These are phyloP conservation scores for Amblyopsis rosae DNA, from an alignment of 2,113 vertebrate genomes.

Conservation along the genomic window DNA sequence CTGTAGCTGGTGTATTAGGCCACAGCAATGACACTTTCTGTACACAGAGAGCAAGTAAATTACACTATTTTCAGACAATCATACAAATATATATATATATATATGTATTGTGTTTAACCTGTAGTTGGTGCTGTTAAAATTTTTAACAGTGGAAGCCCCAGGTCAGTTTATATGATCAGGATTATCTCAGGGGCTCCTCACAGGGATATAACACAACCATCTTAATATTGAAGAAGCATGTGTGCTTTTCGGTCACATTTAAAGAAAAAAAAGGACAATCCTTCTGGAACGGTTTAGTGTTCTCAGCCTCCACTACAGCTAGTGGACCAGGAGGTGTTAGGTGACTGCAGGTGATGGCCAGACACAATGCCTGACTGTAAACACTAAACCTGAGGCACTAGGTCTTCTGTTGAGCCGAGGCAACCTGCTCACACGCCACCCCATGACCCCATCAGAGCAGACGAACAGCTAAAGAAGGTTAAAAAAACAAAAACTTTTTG, in stretches of 20 bases:
- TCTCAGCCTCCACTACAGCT: conserved; percentile 1
- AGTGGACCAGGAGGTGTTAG: conserved; percentile 50
- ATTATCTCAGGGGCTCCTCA: not conserved
- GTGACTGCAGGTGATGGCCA: conserved; percentile 32
- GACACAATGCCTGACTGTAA: conserved; percentile 31
- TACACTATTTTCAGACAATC: too few species aligned
- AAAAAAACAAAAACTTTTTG: conserved; percentile 24
- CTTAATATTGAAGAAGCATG: not conserved
- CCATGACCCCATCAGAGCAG: conserved; percentile 23
- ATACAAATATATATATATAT: too few species aligned
- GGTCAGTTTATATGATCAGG: not conserved
- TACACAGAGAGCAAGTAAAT: too few species aligned
- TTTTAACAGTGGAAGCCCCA: too few species aligned
- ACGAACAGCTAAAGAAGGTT: conserved; percentile 14
- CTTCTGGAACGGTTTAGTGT: not conserved
- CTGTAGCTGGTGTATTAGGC: too few species aligned
- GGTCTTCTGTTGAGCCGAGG: not conserved
- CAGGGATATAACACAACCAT: not conserved
- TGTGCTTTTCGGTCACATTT: not conserved
- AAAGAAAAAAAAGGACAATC: not conserved
- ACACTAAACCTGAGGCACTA: conserved; percentile 8
- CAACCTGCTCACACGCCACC: conserved; percentile 25
- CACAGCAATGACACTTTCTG: too few species aligned
- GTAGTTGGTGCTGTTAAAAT: not conserved
- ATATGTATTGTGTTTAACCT: not conserved